A percentile compares a stretch with the other conserved stretches of the same genome.
Evolutionary conservation across 2,888 invertebrate species (phyloP).

Genomic region (Laothoe populi): DNA sequence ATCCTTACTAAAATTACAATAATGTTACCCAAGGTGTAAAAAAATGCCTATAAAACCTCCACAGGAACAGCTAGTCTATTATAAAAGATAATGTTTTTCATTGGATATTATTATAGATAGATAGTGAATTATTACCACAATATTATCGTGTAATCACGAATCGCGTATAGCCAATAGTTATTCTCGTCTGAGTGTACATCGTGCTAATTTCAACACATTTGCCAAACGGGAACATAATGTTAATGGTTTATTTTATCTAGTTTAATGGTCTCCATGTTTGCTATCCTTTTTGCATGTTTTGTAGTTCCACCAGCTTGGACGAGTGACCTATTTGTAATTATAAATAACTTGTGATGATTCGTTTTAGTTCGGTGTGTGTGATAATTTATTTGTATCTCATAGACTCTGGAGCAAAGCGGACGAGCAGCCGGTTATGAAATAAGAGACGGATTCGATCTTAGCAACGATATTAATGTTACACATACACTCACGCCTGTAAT

Average conservation of each 20-base stretch:
- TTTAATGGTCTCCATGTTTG: background rate
- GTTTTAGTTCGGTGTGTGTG: background rate
- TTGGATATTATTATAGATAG: background rate
- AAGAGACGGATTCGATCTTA: too few relatives aligned
- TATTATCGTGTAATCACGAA: too few relatives aligned
- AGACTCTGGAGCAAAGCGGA: too few relatives aligned
- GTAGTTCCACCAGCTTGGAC: background rate
- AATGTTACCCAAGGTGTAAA: too few relatives aligned
- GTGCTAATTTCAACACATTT: background rate
- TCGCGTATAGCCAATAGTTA: background rate
- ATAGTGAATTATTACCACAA: too few relatives aligned
- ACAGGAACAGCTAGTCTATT: too few relatives aligned
- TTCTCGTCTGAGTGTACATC: background rate
- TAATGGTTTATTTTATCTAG: background rate
- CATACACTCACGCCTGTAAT: too few relatives aligned
- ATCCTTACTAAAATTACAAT: too few relatives aligned
- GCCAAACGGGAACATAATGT: slow-evolving; percentile 4
- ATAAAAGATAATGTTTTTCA: too few relatives aligned
- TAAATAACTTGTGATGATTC: background rate
- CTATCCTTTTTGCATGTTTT: background rate
- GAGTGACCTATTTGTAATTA: background rate
- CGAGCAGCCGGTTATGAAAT: too few relatives aligned
- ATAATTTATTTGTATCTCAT: background rate
- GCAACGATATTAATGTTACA: too few relatives aligned
- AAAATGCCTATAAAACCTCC: too few relatives aligned